Evolutionary conservation across 2,113 vertebrate genomes (phyloP).

Genomic region (Otocyon megalotis): DNA sequence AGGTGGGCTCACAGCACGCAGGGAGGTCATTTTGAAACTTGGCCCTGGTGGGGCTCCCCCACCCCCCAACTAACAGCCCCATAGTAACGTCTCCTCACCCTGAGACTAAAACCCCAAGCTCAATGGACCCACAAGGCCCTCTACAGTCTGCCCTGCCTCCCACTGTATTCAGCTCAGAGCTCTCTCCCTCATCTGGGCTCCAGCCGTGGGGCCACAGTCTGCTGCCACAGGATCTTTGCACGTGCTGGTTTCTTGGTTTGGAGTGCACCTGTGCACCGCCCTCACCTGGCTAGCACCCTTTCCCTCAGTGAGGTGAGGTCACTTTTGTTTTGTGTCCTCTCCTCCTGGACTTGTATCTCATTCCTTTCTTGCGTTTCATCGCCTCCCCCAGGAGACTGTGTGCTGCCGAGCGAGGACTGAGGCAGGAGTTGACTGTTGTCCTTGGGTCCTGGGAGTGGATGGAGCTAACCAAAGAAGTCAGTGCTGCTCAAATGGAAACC

Average conservation of each 20-base stretch:
- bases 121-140: rapidly evolving
- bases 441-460: not conserved
- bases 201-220: rapidly evolving
- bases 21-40: not conserved
- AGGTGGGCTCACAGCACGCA: not conserved
- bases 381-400: not conserved
- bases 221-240: not conserved
- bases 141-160: not conserved
- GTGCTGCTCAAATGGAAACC: too few species aligned
- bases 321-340: too few species aligned
- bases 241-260: not conserved
- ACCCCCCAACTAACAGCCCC: not conserved
- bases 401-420: rapidly evolving
- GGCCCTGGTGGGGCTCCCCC: not conserved
- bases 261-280: rapidly evolving
- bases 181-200: not conserved
- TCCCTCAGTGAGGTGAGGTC: rapidly evolving
- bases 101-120: too few species aligned
- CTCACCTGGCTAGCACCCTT: rapidly evolving
- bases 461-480: rapidly evolving
- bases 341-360: rapidly evolving
- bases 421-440: too few species aligned
- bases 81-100: rapidly evolving
- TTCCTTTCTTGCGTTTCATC: rapidly evolving
- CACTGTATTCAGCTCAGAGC: rapidly evolving